Evolutionary conservation across 2,888 invertebrate species (phyloP).

Genomic region (Athetis lepigone): DNA sequence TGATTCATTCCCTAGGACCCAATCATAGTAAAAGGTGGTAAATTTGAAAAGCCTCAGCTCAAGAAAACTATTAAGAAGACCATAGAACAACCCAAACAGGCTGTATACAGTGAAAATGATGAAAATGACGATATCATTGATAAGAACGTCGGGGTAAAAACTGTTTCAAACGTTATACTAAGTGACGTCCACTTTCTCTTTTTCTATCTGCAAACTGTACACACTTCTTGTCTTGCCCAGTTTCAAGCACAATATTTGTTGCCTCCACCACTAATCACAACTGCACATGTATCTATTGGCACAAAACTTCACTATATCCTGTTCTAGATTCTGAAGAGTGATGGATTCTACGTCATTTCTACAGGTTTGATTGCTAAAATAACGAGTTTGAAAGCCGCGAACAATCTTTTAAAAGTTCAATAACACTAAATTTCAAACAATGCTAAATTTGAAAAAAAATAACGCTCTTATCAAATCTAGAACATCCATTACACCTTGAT

Average conservation of each 20-base stretch:
- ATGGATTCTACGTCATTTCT: conserved; percentile 63
- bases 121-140: conserved; percentile 66
- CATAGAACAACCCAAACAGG: conserved; percentile 82
- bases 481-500: conserved; percentile 74
- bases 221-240: conserved; percentile 62
- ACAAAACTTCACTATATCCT: conserved; percentile 54
- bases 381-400: conserved; percentile 56
- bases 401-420: conserved; percentile 60
- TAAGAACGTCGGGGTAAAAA: conserved; percentile 80
- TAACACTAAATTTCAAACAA: conserved; percentile 65
- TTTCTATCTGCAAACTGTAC: conserved; percentile 56
- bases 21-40: conserved; percentile 85
- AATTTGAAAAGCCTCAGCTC: conserved; percentile 86
- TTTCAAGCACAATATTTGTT: conserved; percentile 63
- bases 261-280: conserved; percentile 56
- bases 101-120: conserved; percentile 72
- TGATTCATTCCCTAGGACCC: conserved; percentile 85
- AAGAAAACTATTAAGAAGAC: conserved; percentile 87
- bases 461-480: conserved; percentile 68
- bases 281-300: conserved; percentile 57
- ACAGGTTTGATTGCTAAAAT: conserved; percentile 65
- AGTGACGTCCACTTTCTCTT: conserved; percentile 71
- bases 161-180: conserved; percentile 67
- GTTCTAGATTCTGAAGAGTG: conserved; percentile 45
- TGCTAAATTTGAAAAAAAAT: conserved; percentile 46